Conservation (phyloP, 1,140 invertebrate genomes). For the Anastrepha obliqua region DNA sequence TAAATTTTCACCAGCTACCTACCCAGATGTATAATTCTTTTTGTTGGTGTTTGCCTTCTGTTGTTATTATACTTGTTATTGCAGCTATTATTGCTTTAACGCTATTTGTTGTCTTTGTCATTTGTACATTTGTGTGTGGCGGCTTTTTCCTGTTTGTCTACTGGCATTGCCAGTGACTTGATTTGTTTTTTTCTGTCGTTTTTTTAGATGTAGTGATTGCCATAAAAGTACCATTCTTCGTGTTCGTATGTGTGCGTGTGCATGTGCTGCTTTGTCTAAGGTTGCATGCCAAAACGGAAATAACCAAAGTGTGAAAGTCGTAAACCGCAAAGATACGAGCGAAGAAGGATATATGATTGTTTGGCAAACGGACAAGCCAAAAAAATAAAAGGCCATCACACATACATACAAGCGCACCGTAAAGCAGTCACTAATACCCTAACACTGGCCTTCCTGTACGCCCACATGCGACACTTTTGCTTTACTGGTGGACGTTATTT, state of each 20-base stretch:
- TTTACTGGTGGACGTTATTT: not conserved
- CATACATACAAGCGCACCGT: not conserved
- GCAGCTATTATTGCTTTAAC: not conserved
- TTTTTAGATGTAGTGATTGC: constrained; percentile 30
- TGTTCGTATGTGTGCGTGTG: constrained; percentile 1
- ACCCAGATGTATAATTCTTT: not conserved
- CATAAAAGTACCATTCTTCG: not conserved
- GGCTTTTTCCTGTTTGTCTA: not conserved
- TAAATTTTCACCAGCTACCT: constrained; percentile 26
- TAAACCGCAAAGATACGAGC: constrained; percentile 45
- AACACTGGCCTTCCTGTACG: not conserved
- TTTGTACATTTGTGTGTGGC: not conserved
- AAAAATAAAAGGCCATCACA: not conserved
- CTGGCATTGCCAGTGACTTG: not conserved
- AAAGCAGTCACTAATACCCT: too few relatives aligned
- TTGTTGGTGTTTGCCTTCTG: not conserved
- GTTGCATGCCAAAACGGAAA: constrained; percentile 29
- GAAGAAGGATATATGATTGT: constrained; percentile 43
- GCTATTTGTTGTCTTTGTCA: not conserved
- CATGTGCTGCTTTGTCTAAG: not conserved
- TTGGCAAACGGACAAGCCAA: constrained; percentile 10
- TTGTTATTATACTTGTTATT: constrained; percentile 31
- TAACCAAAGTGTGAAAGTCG: constrained; percentile 42
- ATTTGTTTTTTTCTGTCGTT: not conserved
- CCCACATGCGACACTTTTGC: not conserved